Conservation (phyloP, 2,888 invertebrate species). For the Noctua janthe region DNA sequence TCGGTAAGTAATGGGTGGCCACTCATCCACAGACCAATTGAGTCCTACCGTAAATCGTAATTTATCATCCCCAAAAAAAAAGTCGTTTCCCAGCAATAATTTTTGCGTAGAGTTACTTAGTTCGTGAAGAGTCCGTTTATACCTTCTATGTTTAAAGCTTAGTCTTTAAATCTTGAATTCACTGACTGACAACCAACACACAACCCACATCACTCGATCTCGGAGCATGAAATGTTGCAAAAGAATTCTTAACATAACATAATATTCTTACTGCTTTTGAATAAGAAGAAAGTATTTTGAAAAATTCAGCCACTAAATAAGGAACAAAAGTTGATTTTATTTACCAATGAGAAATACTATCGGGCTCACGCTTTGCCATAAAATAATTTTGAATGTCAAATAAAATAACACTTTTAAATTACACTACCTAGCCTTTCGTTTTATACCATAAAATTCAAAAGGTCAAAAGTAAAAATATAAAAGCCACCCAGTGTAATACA, state of each 20-base stretch:
- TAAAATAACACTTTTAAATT: background rate
- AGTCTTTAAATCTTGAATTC: background rate
- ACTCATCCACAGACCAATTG: no score
- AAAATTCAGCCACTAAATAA: background rate
- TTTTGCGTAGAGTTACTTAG: no score
- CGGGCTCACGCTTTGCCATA: background rate
- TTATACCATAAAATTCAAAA: background rate
- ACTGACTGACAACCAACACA: background rate
- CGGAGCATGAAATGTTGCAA: background rate
- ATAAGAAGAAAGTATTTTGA: background rate
- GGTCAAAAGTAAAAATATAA: conserved; percentile 6
- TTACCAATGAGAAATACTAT: background rate
- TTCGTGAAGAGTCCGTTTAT: no score
- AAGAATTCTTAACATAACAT: background rate
- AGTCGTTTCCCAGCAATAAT: no score
- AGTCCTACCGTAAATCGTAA: no score
- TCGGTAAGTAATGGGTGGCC: no score
- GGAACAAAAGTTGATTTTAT: background rate
- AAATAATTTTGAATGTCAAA: background rate
- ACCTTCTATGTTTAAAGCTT: no score
- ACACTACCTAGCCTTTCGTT: background rate
- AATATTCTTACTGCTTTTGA: background rate
- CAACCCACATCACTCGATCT: background rate
- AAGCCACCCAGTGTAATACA: background rate
- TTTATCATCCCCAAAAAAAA: no score